Evolutionary conservation across 2,888 invertebrate genomes (phyloP).

Genomic region (Neoscelio sp.): DNA sequence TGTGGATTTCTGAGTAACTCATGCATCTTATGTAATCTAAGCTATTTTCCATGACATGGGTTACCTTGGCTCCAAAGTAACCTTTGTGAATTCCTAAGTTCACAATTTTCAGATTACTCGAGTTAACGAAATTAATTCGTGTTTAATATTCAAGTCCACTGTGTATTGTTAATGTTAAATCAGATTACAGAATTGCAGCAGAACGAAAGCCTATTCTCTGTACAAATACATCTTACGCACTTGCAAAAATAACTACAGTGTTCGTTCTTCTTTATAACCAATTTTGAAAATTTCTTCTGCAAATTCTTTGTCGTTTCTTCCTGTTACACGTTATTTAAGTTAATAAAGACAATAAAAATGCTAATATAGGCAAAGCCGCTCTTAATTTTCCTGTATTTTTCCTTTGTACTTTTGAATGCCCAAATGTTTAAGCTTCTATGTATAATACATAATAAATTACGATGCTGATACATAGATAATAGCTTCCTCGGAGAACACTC

Average conservation of each 20-base stretch:
- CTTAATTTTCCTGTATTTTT: not conserved
- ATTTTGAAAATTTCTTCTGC: too few species aligned
- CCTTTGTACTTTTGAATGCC: not conserved
- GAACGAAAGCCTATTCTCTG: too few species aligned
- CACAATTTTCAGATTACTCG: constrained; percentile 36
- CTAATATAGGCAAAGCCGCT: too few species aligned
- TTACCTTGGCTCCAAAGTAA: constrained; percentile 1
- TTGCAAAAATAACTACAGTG: too few species aligned
- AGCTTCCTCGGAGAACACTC: not conserved
- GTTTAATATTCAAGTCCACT: constrained; percentile 27
- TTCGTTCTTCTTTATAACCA: too few species aligned
- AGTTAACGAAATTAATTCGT: constrained; percentile 41
- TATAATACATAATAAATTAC: constrained; percentile 9
- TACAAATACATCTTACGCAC: too few species aligned
- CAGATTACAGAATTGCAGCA: not conserved
- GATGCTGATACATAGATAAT: not conserved
- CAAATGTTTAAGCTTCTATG: not conserved
- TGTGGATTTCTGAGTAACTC: constrained; percentile 42
- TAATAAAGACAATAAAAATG: not conserved
- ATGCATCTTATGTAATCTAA: constrained; percentile 22
- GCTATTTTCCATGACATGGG: constrained; percentile 20
- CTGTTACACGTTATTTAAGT: not conserved
- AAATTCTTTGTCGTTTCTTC: not conserved
- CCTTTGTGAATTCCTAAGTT: constrained; percentile 49
- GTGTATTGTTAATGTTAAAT: constrained; percentile 25